A percentile compares a stretch with the other conserved stretches of the same genome.
phyloP scores from a whole-genome alignment of 1,140 invertebrate genomes.

The Atta texana region DNA sequence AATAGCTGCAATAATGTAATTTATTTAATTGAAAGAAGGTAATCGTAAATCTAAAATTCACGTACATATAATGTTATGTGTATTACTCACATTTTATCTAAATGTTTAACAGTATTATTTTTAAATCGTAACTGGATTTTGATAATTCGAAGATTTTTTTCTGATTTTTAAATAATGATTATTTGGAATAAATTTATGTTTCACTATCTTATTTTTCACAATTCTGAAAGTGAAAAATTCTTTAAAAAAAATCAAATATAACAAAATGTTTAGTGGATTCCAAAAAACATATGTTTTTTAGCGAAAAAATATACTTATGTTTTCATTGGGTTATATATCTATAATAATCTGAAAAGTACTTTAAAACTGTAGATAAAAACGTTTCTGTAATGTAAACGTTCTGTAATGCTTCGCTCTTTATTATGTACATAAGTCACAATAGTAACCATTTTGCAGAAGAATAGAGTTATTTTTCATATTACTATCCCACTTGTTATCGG shows the following conservation, averaged over 20 bases:
- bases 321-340: background rate
- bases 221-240: too few relatives aligned
- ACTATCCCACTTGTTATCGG: background rate
- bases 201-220: too few relatives aligned
- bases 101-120: background rate
- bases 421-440: background rate
- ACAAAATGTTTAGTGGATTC: too few relatives aligned
- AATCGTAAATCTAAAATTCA: slow-evolving; percentile 19
- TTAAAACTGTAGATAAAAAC: background rate
- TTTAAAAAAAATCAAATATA: too few relatives aligned
- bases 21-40: background rate
- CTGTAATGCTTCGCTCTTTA: background rate
- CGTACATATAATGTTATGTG: background rate
- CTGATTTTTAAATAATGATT: too few relatives aligned
- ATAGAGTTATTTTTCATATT: background rate
- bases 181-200: too few relatives aligned
- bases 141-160: too few relatives aligned
- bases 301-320: too few relatives aligned
- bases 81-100: background rate
- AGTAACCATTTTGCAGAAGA: background rate
- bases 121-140: background rate
- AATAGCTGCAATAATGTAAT: background rate
- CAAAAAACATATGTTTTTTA: too few relatives aligned
- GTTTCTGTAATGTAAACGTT: background rate
- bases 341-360: background rate